A percentile compares a stretch with the other conserved stretches of the same genome.
Evolutionary conservation across 1,140 invertebrate species (phyloP).

Genomic region (Leptonema lineaticorne): DNA sequence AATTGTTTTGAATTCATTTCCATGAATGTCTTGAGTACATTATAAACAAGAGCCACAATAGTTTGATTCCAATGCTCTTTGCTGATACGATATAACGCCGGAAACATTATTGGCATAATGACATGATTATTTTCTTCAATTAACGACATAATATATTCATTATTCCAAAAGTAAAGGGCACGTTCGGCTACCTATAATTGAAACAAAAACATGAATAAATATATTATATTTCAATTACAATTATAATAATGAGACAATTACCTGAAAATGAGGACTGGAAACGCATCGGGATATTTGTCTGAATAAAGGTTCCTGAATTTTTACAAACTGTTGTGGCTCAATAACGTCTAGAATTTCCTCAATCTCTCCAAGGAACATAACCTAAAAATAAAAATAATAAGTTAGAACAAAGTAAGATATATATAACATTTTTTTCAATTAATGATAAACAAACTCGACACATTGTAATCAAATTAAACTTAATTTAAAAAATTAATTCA

Average conservation of each 20-base stretch:
- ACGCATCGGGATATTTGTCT: slow-evolving; percentile 97
- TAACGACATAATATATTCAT: slow-evolving; percentile 94
- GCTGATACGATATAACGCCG: slow-evolving; percentile 95
- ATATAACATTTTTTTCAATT: neutral
- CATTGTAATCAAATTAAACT: neutral
- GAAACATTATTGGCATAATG: slow-evolving; percentile 94
- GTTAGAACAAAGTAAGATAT: neutral
- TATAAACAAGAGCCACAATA: slow-evolving; percentile 98
- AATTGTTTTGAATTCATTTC: slow-evolving; percentile 99
- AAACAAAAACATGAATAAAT: neutral
- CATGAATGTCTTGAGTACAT: slow-evolving; percentile 99
- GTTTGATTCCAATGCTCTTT: slow-evolving; percentile 99
- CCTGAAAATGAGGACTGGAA: slow-evolving; percentile 97
- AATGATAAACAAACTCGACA: neutral
- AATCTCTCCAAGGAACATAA: slow-evolving; percentile 98
- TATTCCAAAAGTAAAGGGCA: slow-evolving; percentile 95
- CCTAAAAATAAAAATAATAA: slow-evolving; percentile 49
- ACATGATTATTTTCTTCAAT: slow-evolving; percentile 91
- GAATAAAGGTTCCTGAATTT: slow-evolving; percentile 96
- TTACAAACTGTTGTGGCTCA: slow-evolving; percentile 96
- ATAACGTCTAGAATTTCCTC: slow-evolving; percentile 98
- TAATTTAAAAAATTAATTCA: too few relatives aligned
- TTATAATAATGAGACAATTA: slow-evolving; percentile 45
- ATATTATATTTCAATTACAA: slow-evolving; percentile 5
- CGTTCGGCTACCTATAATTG: slow-evolving; percentile 88